Evolutionary conservation across 35 echinoderm and acorn worm species (phyloP).

Genomic region (Lytechinus variegatus): DNA sequence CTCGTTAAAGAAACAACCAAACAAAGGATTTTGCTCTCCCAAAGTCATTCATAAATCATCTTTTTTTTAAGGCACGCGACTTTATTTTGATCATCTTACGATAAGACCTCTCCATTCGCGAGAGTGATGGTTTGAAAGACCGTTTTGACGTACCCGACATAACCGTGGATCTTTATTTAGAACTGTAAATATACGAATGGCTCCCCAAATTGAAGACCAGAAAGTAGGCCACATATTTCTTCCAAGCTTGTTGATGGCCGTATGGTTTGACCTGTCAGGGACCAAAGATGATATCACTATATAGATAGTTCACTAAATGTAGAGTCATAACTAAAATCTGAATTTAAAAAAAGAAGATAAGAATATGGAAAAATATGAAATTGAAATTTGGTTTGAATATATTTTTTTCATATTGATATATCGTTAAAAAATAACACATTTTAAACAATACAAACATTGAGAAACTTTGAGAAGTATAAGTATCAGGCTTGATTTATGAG

Average conservation of each 20-base stretch:
- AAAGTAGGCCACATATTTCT: slow-evolving; percentile 35
- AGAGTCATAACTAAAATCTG: too few relatives aligned
- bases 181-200: slow-evolving; percentile 40
- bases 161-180: slow-evolving; percentile 25
- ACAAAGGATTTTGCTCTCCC: background rate
- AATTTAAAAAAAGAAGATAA: too few relatives aligned
- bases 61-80: background rate
- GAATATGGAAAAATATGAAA: too few relatives aligned
- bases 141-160: background rate
- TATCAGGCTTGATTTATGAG: too few relatives aligned
- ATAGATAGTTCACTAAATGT: too few relatives aligned
- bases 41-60: background rate
- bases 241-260: background rate
- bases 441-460: too few relatives aligned
- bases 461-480: too few relatives aligned
- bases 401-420: too few relatives aligned
- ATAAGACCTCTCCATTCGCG: background rate
- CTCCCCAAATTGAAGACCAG: background rate
- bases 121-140: background rate
- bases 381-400: too few relatives aligned
- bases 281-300: too few relatives aligned
- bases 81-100: slow-evolving; percentile 6
- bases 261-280: background rate
- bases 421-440: too few relatives aligned
- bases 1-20: background rate